These are phyloP conservation scores for Prionace glauca DNA, from an alignment of 2,797 vertebrate species.

Conservation along the genomic window DNA sequence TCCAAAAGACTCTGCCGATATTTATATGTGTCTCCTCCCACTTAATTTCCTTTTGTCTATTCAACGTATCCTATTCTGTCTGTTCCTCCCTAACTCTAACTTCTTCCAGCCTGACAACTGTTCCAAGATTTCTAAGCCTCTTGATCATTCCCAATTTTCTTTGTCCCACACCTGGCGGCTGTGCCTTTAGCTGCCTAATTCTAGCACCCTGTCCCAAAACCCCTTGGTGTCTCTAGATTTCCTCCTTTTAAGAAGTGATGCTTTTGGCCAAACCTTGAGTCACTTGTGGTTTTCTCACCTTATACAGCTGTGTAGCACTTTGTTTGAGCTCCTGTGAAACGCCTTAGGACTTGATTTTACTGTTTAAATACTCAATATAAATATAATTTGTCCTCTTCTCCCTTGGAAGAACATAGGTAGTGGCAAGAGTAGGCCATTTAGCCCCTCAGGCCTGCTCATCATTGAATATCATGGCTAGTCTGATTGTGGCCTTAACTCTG, in stretches of 20 bases:
- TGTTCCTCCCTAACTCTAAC: not conserved
- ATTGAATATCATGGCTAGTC: too few relatives aligned
- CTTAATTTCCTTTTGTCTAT: not conserved
- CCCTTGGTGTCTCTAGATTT: not conserved
- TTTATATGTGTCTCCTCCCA: not conserved
- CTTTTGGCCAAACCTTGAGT: not conserved
- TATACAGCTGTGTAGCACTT: not conserved
- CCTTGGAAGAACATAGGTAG: not conserved
- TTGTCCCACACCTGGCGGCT: not conserved
- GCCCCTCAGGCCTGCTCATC: too few relatives aligned
- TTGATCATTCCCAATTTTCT: not conserved
- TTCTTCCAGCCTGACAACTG: not conserved
- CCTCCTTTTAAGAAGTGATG: not conserved
- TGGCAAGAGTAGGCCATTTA: too few relatives aligned
- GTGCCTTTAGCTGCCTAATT: not conserved
- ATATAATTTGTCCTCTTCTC: not conserved
- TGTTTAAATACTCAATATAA: not conserved
- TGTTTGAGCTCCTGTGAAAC: not conserved
- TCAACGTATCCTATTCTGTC: not conserved
- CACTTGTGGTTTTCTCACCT: not conserved
- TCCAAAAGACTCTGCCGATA: not conserved
- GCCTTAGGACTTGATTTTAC: not conserved
- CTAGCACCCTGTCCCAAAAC: not conserved
- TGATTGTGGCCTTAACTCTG: too few relatives aligned
- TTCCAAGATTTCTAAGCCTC: not conserved